Evolutionary conservation across 2,797 vertebrate species (phyloP), one percentile per base, ranked within the genome.

Genomic region (Microctenopoma steveboyesi): DNA sequence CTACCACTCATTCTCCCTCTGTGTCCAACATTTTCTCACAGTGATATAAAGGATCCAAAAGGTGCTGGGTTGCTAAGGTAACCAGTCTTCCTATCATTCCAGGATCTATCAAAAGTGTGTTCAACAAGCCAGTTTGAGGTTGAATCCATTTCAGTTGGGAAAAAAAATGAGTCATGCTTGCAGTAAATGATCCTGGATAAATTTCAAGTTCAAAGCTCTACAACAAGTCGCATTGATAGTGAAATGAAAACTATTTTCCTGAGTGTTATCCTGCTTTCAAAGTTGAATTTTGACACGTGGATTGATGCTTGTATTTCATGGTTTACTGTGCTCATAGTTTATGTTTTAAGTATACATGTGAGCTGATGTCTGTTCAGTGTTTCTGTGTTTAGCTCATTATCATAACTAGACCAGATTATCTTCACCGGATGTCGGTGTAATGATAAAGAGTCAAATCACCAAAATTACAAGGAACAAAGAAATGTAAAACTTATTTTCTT

Each of bases 1-100:
- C 75, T 48, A 0, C 35, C 67, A 52, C 75, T 61, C 0, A 0
- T 51, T 69, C 48, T 55, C 40, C 65, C 62, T 76, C 77, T 56
- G 16, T 76, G 77, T 76, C 67, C 63, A 73, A 76, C 71, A 74
- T 84, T 85, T 85, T 82, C 78, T 86, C 50, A 52, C 78, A 61
- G 42, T 63, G 70, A 74, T 72, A 78, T 72, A 73, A 80, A 80
- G 64, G 47, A 72, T 71, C 55, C 65, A 60, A 84, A 77, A 81
- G 78, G 74, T 78, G 54, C 59, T 70, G 71, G 65, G 91, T 92
- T 91, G 87, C 88, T 88, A 89, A 76, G 89, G 90, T 85, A 89
- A 91, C 90, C 82, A 8, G 62, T 64, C 82, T 75, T 77, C 49
- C 74, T 48, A 72, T 83, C 63, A 68, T 73, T 82, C 72, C 68